Evolutionary conservation across 2,113 vertebrate species (phyloP), one percentile per base, ranked within the genome.

Genomic region (Sebastes schlegelii): DNA sequence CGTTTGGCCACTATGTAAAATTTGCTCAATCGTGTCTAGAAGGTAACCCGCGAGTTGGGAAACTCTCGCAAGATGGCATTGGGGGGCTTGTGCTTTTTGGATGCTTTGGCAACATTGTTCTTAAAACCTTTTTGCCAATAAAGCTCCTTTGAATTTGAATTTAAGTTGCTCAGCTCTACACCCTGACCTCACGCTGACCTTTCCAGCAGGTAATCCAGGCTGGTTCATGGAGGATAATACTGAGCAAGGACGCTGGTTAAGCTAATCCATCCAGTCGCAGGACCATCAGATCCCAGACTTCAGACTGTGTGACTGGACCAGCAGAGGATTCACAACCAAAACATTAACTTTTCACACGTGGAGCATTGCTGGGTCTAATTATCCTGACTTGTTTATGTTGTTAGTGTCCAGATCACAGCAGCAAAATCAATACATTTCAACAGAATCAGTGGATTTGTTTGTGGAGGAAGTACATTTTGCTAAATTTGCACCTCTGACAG

Each of bases 251-350:
- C 17, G 65, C 57, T 10, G 65, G 16, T 57, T 58, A 42, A 19
- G 60, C 58, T 83, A 64, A 83, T 83, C 80, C 61, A 13, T 55
- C 52, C 61, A 19, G 69, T 61, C 40, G 77, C 48, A 14, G 48
- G 12, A 65, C 40, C 8, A 8, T 72, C 51, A 74, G 70, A 63
- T 55, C 77, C 14, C 61, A 17, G 52, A 71, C 67, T 43, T 21
- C 7, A 1, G 23, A n/a, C 5, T 1, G 8, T 11, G 63, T n/a
- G 43, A 23, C 42, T 1, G 61, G 51, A 26, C n/a, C 46, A 0
- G 62, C 67, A 16, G 4, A 72, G 51, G 62, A 66, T 67, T 81
- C 45, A 58, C 10, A n/a, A 40, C 23, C 7, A 65, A 42, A 11
- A 43, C 40, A 45, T 23, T 3, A 8, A 21, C 17, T 57, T n/a